Evolutionary conservation across 2,888 invertebrate species (phyloP), one percentile per base, ranked within the genome.

Genomic region (Polyommatus icarus): DNA sequence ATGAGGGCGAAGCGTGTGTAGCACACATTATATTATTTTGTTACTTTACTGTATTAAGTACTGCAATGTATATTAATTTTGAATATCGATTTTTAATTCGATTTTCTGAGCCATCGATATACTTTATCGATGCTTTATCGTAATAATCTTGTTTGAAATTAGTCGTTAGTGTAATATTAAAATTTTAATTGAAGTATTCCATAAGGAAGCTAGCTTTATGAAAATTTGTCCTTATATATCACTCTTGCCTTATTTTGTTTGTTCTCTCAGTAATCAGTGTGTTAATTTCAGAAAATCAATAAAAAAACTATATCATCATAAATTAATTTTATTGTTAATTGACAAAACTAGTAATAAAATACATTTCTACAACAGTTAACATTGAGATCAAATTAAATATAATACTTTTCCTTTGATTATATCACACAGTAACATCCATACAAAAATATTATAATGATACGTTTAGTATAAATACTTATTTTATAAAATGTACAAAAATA

Each of bases 401-500:
- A 40, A 61, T 67, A 29, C 6, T 18, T 61, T 61, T 59, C 4
- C 24, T 24, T 73, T 24, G 12, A 72, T 72, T 29, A 73, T 46
- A 75, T 54, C 1, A 75, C 54, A 54, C 24, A 29, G 29, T 46
- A 73, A 77, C 40, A 46, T 50, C 4, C 32, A 24, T 78, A 78
- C 76, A 78, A 78, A 76, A 78, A 78, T 73, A 73, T n/a, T 71
- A 71, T 36, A 12, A 18, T 10, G 72, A 72, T 20, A 40, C 20
- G 40, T 72, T 72, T 40, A 72, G 1, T 36, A 36, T 2, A 4
- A 71, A 10, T 18, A 24, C 29, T 36, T 32, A 36, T 50, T 75
- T 75, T 59, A 76, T 57, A 84, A 46, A 81, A 81, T 12, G 82
- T 81, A 76, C 83, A 81, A 77, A 82, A 40, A 80, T 76, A 75